phyloP scores from a whole-genome alignment of 2,888 invertebrate genomes.

The Philereme transversata region DNA sequence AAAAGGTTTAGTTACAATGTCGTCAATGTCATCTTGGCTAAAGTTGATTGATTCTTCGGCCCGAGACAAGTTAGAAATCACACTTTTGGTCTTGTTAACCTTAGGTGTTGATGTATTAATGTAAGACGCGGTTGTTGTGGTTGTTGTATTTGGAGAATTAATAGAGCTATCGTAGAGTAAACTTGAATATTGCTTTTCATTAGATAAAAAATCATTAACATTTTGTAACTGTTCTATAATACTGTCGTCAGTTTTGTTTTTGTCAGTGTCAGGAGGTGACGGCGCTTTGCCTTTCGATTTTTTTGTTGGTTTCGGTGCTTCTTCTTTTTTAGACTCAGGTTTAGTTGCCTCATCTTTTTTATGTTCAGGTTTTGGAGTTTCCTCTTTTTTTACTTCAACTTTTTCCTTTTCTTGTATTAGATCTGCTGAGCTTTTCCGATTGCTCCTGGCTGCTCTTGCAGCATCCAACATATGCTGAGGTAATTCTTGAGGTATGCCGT shows the following conservation, averaged over 20 bases:
- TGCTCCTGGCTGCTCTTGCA: constrained; percentile 87
- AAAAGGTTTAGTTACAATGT: constrained; percentile 78
- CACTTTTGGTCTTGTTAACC: constrained; percentile 65
- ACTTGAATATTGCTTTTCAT: constrained; percentile 74
- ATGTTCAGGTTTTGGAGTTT: constrained; percentile 55
- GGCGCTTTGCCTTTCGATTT: constrained; percentile 90
- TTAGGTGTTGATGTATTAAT: constrained; percentile 80
- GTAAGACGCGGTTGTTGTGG: constrained; percentile 53
- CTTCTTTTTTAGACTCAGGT: constrained; percentile 36
- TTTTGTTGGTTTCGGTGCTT: constrained; percentile 68
- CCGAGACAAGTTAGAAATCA: constrained; percentile 47
- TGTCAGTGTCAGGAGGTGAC: constrained; percentile 85
- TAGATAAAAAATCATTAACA: constrained; percentile 70
- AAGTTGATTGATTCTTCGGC: constrained; percentile 75
- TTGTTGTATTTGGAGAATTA: constrained; percentile 38
- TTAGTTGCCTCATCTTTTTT: constrained; percentile 48
- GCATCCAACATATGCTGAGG: constrained; percentile 89
- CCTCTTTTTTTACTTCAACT: constrained; percentile 62
- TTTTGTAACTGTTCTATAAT: constrained; percentile 73
- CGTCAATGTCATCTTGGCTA: constrained; percentile 80
- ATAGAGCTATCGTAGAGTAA: constrained; percentile 55
- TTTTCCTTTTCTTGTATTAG: constrained; percentile 63
- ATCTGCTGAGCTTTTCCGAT: constrained; percentile 84
- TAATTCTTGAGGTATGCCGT: constrained; percentile 87
- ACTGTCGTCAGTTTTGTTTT: constrained; percentile 77